A percentile compares a stretch with the other conserved stretches of the same genome.
phyloP scores from a whole-genome alignment of 2,888 invertebrate genomes.

The Nipponacmea schrenckii region DNA sequence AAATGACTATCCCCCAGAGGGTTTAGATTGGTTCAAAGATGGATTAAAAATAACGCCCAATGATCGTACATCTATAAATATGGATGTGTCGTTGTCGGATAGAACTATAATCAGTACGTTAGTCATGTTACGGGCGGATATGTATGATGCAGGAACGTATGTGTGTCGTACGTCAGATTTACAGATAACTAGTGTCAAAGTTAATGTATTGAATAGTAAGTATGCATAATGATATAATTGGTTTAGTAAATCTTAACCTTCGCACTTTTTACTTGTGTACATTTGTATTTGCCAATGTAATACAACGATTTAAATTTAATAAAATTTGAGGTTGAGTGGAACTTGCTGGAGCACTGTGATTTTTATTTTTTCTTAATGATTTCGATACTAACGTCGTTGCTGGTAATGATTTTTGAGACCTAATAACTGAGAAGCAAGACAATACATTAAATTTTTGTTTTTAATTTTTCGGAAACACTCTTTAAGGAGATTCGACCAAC shows the following conservation, averaged over 20 bases:
- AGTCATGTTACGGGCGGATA: constrained; percentile 37
- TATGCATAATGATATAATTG: constrained; percentile 19
- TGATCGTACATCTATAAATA: constrained; percentile 26
- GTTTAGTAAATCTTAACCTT: not conserved
- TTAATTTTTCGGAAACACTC: no score
- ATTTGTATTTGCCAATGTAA: no score
- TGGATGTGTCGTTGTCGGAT: constrained; percentile 35
- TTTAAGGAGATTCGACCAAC: no score
- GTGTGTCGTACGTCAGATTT: constrained; percentile 48
- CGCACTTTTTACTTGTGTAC: not conserved
- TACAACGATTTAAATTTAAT: no score
- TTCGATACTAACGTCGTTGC: no score
- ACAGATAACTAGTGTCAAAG: constrained; percentile 46
- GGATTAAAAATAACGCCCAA: constrained; percentile 39
- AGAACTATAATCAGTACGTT: constrained; percentile 48
- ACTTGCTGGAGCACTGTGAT: no score
- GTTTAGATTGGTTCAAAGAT: constrained; percentile 50
- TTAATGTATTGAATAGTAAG: constrained; percentile 55
- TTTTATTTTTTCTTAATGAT: no score
- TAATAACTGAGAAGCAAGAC: no score
- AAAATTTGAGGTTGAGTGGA: no score
- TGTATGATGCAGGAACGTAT: constrained; percentile 52
- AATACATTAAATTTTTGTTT: no score
- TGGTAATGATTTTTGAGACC: no score
- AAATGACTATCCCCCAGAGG: constrained; percentile 40